Evolutionary conservation across 2,888 invertebrate genomes (phyloP).

Genomic region (Anaspis maculata): DNA sequence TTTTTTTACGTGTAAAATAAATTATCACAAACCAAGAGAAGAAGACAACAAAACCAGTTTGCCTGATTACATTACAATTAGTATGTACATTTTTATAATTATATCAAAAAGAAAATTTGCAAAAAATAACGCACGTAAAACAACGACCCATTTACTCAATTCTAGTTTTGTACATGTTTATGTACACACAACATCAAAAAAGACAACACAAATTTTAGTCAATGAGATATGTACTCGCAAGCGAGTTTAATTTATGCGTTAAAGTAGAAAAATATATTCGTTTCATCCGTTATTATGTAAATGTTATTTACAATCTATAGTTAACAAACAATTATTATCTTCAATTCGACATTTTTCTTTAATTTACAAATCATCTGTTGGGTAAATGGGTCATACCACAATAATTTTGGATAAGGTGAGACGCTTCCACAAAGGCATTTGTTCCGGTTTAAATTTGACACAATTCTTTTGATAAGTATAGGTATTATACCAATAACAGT

Average conservation of each 20-base stretch:
- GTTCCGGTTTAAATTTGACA: slow-evolving; percentile 7
- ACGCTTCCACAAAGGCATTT: background rate
- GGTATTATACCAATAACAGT: slow-evolving; percentile 1
- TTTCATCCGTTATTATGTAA: slow-evolving; percentile 10
- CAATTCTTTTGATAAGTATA: background rate
- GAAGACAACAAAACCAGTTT: too few relatives aligned
- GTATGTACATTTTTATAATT: too few relatives aligned
- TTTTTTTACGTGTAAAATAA: too few relatives aligned
- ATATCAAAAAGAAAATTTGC: too few relatives aligned
- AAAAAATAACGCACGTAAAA: too few relatives aligned
- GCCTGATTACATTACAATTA: too few relatives aligned
- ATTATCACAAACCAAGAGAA: too few relatives aligned
- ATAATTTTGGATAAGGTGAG: slow-evolving; percentile 5
- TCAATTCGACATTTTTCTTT: too few relatives aligned
- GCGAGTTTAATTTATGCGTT: slow-evolving; percentile 9
- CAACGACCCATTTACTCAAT: slow-evolving; percentile 2
- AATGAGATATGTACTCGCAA: slow-evolving; percentile 14
- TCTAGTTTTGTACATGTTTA: slow-evolving; percentile 3
- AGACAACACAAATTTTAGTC: slow-evolving; percentile 12
- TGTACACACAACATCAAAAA: slow-evolving; percentile 14
- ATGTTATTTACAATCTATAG: slow-evolving; percentile 13
- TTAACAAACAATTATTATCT: slow-evolving; percentile 8
- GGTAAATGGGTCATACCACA: slow-evolving; percentile 9
- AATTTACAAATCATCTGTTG: slow-evolving; percentile 9
- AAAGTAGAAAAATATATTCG: slow-evolving; percentile 13